These are phyloP conservation scores for Megatriorchis doriae DNA, from an alignment of 2,113 vertebrate genomes.

Conservation along the genomic window DNA sequence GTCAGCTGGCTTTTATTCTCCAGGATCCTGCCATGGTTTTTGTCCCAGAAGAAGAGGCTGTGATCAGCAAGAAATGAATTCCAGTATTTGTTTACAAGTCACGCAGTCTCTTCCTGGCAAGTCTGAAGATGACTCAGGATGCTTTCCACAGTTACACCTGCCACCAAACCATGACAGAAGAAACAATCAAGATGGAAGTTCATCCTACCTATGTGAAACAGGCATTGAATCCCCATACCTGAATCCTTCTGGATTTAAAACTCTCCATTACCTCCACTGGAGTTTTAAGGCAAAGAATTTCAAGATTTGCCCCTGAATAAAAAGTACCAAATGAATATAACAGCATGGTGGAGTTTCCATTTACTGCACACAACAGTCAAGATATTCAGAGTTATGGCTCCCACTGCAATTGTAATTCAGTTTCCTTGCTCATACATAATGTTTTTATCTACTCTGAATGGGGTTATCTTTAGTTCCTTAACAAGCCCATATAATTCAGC, in stretches of 20 bases:
- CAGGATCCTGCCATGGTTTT: not conserved
- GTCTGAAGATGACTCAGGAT: not conserved
- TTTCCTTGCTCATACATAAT: slow-evolving; percentile 30
- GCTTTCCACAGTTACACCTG: not conserved
- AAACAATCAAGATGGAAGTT: not conserved
- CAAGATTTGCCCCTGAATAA: slow-evolving; percentile 8
- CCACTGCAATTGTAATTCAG: slow-evolving; percentile 27
- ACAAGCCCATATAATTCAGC: slow-evolving; percentile 47
- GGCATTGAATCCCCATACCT: not conserved
- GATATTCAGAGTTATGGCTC: slow-evolving; percentile 28
- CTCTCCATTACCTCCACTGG: not conserved
- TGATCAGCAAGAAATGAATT: not conserved
- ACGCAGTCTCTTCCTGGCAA: not conserved
- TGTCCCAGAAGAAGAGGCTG: not conserved
- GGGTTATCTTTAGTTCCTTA: slow-evolving; percentile 52
- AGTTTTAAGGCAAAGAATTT: not conserved
- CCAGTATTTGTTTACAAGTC: not conserved
- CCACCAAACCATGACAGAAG: not conserved
- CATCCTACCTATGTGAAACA: not conserved
- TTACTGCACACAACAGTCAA: slow-evolving; percentile 17
- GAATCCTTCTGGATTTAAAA: not conserved
- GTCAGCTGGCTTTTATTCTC: not conserved
- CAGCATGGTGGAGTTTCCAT: not conserved
- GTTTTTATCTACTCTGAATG: slow-evolving; percentile 47
- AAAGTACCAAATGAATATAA: slow-evolving; percentile 3